Conservation (phyloP, 2,888 invertebrate species). For the Xestia rhomboidea region DNA sequence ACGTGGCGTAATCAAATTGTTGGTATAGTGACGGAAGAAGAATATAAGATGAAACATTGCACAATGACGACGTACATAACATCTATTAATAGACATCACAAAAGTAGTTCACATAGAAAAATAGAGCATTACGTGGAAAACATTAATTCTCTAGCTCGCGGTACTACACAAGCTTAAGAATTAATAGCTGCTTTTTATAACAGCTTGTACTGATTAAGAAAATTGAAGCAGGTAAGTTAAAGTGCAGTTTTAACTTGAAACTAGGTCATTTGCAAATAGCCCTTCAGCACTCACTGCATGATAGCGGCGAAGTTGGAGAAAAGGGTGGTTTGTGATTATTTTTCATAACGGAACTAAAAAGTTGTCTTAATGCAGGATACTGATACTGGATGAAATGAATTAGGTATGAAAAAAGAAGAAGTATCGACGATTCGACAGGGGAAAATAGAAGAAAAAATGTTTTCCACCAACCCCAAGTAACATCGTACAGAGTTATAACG, state of each 20-base stretch:
- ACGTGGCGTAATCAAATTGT: not conserved
- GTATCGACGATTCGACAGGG: not conserved
- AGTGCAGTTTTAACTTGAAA: not conserved
- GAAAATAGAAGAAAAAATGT: not conserved
- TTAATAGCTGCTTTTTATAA: not conserved
- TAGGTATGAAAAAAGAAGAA: not conserved
- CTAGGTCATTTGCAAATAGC: too few relatives aligned
- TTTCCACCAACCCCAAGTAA: not conserved
- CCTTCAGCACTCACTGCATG: not conserved
- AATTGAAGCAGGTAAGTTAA: not conserved
- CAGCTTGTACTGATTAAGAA: not conserved
- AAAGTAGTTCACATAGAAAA: not conserved
- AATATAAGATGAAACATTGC: slow-evolving; percentile 7
- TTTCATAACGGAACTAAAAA: not conserved
- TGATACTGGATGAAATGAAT: not conserved
- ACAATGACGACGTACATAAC: slow-evolving; percentile 9
- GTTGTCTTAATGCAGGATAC: not conserved
- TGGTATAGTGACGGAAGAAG: not conserved
- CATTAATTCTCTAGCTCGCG: not conserved
- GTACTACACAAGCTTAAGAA: not conserved
- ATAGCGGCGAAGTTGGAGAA: not conserved
- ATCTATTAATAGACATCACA: not conserved
- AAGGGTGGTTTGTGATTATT: accelerated
- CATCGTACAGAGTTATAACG: not conserved
- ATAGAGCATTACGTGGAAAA: not conserved